Base-by-base conservation (phyloP, 1,140 invertebrate genomes). In the Bombus cullumanus region DNA sequence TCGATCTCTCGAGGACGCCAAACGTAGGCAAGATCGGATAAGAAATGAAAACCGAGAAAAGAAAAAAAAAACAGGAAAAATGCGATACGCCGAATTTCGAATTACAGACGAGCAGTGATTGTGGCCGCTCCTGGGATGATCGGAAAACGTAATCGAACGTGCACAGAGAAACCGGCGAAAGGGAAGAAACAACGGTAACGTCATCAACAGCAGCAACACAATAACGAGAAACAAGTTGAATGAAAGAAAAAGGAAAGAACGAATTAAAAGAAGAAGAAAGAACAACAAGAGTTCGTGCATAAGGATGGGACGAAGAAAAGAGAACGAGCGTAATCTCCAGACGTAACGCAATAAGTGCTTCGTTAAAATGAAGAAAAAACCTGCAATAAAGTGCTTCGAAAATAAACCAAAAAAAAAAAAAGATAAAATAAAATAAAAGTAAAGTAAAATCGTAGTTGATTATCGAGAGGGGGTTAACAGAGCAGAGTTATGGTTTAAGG, bases 331-430 rank as follows among this genome's bases (percentile, higher is more conserved):
- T 75, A 75, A 85, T 74, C 77, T 81, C 28, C 78, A 74, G 69
- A 81, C 77, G 41, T 81, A 85, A 81, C 71, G 84, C 90, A 92
- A 92, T 92, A 92, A 92, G 92, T 91, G 92, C 92, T 93, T 92
- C 83, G 90, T 92, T 90, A 88, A 89, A 86, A 83, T 83, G 85
- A 76, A 83, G 78, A 87, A 85, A 88, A 89, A 88, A 91, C 83
- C 78, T 89, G 91, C 88, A 90, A 88, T 89, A 89, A 92, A 92
- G 92, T 92, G 92, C 91, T 93, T 93, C 89, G 86, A 89, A 62
- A 88, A 86, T 69, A 69, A 69, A 68, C 25, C 1, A 69, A 86
- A 75, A 68, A 68, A 47, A 59, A 68, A 39, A 68, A 62, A 62
- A 47, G 62, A 69, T 77, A 68, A 86, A 86, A 88, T 86, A 57